These are phyloP conservation scores for Urocynchramus pylzowi DNA, from an alignment of 2,113 vertebrate species.

Conservation along the genomic window DNA sequence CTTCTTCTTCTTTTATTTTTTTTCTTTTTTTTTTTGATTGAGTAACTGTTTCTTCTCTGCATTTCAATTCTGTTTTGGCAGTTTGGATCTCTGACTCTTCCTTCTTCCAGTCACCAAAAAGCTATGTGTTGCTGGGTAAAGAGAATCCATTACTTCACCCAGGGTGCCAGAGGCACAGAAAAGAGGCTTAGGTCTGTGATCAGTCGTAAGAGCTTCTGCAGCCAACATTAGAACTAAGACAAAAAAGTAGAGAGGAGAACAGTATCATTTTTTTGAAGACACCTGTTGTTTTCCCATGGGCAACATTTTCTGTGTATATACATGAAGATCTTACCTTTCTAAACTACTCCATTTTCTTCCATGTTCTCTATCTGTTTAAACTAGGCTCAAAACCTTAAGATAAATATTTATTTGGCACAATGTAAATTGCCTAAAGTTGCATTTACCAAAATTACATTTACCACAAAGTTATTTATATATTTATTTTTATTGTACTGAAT, in stretches of 20 bases:
- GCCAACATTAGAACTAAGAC: not conserved
- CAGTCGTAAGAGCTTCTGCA: not conserved
- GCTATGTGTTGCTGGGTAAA: not conserved
- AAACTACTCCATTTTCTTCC: not conserved
- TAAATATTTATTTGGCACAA: not conserved
- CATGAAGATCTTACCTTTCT: not conserved
- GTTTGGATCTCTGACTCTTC: not conserved
- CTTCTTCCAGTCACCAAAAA: not conserved
- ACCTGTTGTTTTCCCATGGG: not conserved
- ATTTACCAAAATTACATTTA: not conserved
- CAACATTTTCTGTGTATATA: not conserved
- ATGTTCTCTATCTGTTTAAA: not conserved
- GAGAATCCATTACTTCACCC: constrained; percentile 17
- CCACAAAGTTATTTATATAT: not conserved
- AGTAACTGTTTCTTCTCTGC: not conserved
- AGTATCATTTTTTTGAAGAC: not conserved
- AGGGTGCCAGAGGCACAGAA: not conserved
- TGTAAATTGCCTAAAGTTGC: not conserved
- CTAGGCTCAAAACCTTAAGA: not conserved
- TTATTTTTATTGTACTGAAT: not conserved
- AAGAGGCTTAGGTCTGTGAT: not conserved
- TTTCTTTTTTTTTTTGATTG: not conserved
- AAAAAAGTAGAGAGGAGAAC: not conserved
- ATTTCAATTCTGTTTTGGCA: not conserved
- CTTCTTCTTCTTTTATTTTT: accelerated